Evolutionary conservation across 2,797 vertebrate genomes (phyloP), one percentile per base, ranked within the genome.

Genomic region (Spatula versicolor): DNA sequence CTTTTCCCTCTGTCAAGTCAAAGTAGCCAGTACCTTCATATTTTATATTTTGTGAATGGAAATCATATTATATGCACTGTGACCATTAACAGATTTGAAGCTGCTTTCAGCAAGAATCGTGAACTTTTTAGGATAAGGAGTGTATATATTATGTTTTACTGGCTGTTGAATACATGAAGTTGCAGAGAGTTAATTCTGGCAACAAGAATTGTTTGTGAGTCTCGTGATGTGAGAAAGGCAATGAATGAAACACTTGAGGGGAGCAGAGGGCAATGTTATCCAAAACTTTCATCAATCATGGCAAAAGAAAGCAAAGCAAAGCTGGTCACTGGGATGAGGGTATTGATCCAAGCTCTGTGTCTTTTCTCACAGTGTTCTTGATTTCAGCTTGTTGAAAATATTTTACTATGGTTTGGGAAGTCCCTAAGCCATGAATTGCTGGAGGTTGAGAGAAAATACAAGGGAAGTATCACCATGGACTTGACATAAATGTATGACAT

Each of bases 21-120:
- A 93, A 92, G 75, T 71, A 95, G 92, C 85, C 63, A 76, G 11
- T 68, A 59, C 45, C 21, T 37, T 88, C 78, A 55, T 45, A 50
- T 80, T 90, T 77, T 75, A 33, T 76, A 66, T 63, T 91, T 93
- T 63, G 59, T 82, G 79, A 95, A 94, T 82, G 72, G 48, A 89
- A 93, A 80, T 39, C 67, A 39, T 54, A 64, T n/a, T 87, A 52
- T 17, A 30, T 1, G 8, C 28, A 66, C 81, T 86, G n/a, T 81
- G 82, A 91, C 88, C 46, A 55, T 88, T 45, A 96, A 43, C 50
- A 86, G 33, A 80, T 46, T 55, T 6, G 33, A 82, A 80, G 83
- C 67, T 84, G 35, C 71, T 91, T 96, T 91, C 75, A 45, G 25
- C 35, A 71, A 62, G 77, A 88, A 82, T 80, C n/a, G 35, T 69